Conservation (phyloP, 2,797 vertebrate species). For the Intellagama lesueurii region DNA sequence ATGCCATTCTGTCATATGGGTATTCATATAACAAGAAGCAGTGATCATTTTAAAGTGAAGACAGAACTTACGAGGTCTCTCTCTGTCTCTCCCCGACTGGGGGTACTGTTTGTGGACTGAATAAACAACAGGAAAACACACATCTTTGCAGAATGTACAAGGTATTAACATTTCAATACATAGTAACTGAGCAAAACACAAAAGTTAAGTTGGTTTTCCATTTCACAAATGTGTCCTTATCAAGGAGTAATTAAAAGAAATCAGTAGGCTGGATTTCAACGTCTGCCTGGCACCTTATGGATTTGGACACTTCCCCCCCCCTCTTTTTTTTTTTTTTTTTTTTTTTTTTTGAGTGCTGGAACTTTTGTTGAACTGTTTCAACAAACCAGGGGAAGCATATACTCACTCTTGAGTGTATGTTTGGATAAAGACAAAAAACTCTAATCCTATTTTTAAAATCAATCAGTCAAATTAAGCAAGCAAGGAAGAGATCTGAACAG, state of each 20-base stretch:
- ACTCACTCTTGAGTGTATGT: neutral
- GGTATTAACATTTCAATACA: neutral
- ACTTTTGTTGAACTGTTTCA: neutral
- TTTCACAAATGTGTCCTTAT: neutral
- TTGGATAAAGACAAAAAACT: neutral
- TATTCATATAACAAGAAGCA: neutral
- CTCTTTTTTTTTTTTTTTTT: no score
- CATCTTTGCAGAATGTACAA: neutral
- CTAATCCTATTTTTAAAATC: neutral
- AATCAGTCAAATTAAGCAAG: constrained; percentile 5
- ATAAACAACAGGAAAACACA: neutral
- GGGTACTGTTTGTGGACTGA: neutral
- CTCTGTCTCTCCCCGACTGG: neutral
- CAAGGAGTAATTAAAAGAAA: neutral
- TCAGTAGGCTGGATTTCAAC: neutral
- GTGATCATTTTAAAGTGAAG: neutral
- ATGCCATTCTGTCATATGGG: neutral
- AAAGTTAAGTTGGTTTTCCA: neutral
- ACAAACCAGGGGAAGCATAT: neutral
- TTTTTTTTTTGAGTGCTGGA: neutral
- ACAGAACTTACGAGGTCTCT: neutral
- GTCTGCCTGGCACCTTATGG: neutral
- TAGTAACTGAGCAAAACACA: neutral
- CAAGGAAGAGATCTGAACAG: neutral
- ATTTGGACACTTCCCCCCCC: neutral